These are phyloP conservation scores for Brienomyrus brachyistius DNA, from an alignment of 2,113 vertebrate species.

Conservation along the genomic window DNA sequence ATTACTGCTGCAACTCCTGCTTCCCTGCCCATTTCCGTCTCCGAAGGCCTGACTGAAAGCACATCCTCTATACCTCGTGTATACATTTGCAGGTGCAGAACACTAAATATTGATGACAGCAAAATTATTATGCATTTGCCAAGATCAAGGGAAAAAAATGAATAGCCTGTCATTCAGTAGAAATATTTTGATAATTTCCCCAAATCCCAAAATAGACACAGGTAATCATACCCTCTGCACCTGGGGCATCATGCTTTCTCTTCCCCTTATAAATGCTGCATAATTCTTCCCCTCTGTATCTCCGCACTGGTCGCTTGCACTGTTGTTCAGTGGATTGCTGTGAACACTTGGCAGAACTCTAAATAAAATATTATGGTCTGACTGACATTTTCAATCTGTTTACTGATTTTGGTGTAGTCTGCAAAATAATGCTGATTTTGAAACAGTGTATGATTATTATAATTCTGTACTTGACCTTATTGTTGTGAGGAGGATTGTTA, in stretches of 20 bases:
- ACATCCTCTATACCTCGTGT: background rate
- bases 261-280: background rate
- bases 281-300: background rate
- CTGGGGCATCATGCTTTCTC: background rate
- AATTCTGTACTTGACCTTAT: background rate
- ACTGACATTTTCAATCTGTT: background rate
- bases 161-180: background rate
- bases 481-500: background rate
- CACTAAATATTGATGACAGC: constrained; percentile 5
- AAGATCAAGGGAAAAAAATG: background rate
- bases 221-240: background rate
- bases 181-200: background rate
- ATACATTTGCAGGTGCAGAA: background rate
- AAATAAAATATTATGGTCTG: background rate
- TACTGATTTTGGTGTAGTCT: background rate
- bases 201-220: background rate
- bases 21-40: constrained; percentile 10
- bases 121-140: constrained; percentile 7
- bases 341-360: background rate
- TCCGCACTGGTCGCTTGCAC: constrained; percentile 1
- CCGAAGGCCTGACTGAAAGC: background rate
- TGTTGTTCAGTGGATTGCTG: constrained; percentile 8
- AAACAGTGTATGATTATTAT: background rate
- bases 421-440: constrained; percentile 8
- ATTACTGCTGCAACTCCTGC: background rate